Base-by-base conservation (phyloP, 92 coral and sea anemone species). In the Palythoa caribaeorum region DNA sequence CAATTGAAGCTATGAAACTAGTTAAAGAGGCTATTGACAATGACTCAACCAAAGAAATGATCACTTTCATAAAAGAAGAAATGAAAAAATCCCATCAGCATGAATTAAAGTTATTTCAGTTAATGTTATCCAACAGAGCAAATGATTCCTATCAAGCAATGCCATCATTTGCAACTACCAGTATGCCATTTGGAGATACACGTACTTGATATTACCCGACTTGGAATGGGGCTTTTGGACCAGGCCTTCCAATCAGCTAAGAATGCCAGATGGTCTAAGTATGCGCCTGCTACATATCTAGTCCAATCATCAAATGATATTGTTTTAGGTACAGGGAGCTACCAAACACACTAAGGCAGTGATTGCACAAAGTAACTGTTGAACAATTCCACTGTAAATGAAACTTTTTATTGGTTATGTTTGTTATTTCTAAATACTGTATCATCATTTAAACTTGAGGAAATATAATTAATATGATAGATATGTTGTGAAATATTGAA, bases 41-140 rank as follows among this genome's bases (percentile, higher is more conserved):
- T 70, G n/a, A 78, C 87, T 87, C 87, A 71, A 88, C 79, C 69
- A 79, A 88, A 88, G 90, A 88, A 78, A 76, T 68, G 79, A 79
- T 88, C 59, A 40, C 86, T 62, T 70, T 88, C 57, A 51, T 70
- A 80, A 88, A 78, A 88, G 87, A 79, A 79, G 90, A 88, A 79
- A 47, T 65, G 86, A 76, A 88, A 88, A 88, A 88, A 70, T 88
- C 80, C 20, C 53, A 72, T 37, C 71, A 87, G 90, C 86, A 79
- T 78, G 87, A 88, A 78, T 83, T 68, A 54, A 68, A 78, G 73
- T 48, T 88, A 55, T 78, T 88, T 88, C 90, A 88, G 79, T 74
- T 79, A 69, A 60, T 87, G 8, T 85, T 87, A 55, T 44, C 53
- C 84, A 76, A 87, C 36, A 87, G 84, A 76, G 83, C 83, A 77